These are phyloP conservation scores for Leptinotarsa peninsularis DNA, from an alignment of 2,888 invertebrate species.

Conservation along the genomic window DNA sequence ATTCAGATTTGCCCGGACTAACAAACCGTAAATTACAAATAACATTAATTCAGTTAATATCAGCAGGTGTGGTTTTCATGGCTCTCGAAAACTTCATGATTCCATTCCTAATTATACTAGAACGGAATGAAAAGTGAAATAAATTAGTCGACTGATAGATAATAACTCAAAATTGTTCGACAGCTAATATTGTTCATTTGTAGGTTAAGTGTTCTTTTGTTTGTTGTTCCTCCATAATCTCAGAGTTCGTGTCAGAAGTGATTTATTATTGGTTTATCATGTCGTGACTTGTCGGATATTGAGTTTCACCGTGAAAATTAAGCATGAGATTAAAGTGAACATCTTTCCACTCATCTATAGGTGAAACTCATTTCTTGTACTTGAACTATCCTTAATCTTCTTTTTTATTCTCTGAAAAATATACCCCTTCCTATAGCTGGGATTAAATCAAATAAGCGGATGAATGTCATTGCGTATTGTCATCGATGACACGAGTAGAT, in stretches of 20 bases:
- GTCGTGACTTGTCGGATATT: conserved; percentile 13
- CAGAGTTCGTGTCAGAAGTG: conserved; percentile 7
- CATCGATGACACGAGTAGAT: too few relatives aligned
- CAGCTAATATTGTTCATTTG: conserved; percentile 10
- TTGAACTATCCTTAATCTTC: too few relatives aligned
- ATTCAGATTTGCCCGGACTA: neutral
- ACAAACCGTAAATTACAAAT: neutral
- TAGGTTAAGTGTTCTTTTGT: conserved; percentile 22
- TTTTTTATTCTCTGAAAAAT: too few relatives aligned
- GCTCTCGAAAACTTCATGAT: neutral
- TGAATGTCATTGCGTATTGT: too few relatives aligned
- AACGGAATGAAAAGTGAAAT: conserved; percentile 10
- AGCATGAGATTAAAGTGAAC: neutral
- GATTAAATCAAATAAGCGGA: too few relatives aligned
- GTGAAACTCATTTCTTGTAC: too few relatives aligned
- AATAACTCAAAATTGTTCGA: conserved; percentile 7
- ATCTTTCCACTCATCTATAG: neutral
- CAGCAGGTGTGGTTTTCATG: conserved; percentile 17
- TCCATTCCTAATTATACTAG: neutral
- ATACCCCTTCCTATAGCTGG: too few relatives aligned
- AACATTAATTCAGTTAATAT: conserved; percentile 11
- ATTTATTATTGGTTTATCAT: conserved; percentile 9
- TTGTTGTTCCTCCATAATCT: conserved; percentile 17
- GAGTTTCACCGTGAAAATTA: conserved; percentile 4
- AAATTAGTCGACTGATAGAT: conserved; percentile 14